These are phyloP conservation scores for Mesembrinibis cayennensis DNA, from an alignment of 2,113 vertebrate species.

Conservation along the genomic window DNA sequence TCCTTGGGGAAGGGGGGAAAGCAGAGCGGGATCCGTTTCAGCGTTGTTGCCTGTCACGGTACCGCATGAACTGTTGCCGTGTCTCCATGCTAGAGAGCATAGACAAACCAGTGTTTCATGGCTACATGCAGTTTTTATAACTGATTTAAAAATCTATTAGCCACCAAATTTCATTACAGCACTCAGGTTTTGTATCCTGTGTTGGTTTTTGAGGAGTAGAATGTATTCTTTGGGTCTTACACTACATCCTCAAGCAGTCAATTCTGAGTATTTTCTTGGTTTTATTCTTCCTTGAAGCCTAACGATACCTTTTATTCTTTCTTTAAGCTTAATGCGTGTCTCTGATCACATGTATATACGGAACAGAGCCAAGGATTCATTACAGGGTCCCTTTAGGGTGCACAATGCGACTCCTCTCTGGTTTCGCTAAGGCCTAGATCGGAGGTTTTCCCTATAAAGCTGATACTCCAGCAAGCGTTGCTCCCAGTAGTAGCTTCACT, in stretches of 20 bases:
- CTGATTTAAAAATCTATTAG: neutral
- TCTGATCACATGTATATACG: too few relatives aligned
- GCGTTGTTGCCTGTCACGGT: neutral
- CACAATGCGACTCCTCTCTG: accelerated
- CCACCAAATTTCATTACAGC: neutral
- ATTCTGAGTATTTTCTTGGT: neutral
- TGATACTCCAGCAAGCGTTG: neutral
- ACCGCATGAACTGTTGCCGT: neutral
- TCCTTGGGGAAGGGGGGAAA: neutral
- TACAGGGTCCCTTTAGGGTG: neutral
- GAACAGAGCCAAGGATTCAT: neutral
- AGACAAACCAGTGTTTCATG: neutral
- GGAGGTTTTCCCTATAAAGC: neutral
- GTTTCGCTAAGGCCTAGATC: neutral
- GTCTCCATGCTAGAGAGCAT: neutral
- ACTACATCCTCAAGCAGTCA: neutral
- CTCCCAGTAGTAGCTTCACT: neutral
- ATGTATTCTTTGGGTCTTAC: neutral
- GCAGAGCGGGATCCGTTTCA: neutral
- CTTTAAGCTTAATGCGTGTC: neutral
- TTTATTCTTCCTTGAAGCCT: neutral
- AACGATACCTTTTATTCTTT: neutral
- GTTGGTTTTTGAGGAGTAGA: neutral
- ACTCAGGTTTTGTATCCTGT: neutral
- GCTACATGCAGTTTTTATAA: neutral